These are phyloP conservation scores for Athalia circularis DNA, from an alignment of 2,888 invertebrate species.

Conservation along the genomic window DNA sequence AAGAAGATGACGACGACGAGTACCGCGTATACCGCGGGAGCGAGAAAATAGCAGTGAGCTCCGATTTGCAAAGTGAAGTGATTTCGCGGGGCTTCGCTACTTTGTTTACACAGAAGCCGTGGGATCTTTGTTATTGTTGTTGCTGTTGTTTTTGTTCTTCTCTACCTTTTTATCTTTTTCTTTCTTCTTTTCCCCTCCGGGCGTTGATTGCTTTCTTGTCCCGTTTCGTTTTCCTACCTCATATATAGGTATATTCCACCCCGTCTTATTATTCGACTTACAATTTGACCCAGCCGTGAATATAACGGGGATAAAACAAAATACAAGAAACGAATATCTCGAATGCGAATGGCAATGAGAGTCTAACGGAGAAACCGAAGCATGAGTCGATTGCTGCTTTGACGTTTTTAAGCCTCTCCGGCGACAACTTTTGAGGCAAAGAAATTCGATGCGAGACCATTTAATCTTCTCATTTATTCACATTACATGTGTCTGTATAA, in stretches of 20 bases:
- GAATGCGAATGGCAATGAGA: slow-evolving; percentile 3
- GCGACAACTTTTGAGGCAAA: background rate
- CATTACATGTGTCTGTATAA: no score
- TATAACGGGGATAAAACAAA: slow-evolving; percentile 4
- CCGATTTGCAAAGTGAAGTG: slow-evolving; percentile 26
- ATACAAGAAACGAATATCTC: background rate
- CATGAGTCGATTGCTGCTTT: slow-evolving; percentile 9
- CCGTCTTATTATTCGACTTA: background rate
- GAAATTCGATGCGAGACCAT: no score
- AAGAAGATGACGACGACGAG: background rate
- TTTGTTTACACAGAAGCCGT: slow-evolving; percentile 29
- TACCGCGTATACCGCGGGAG: no score
- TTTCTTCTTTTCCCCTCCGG: background rate
- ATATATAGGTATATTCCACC: background rate
- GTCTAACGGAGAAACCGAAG: slow-evolving; percentile 30
- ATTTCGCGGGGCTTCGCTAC: slow-evolving; percentile 32
- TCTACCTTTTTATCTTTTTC: background rate
- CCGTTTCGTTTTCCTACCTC: slow-evolving; percentile 21
- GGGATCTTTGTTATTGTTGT: slow-evolving; percentile 3
- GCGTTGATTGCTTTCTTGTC: slow-evolving; percentile 43
- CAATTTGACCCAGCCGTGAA: slow-evolving; percentile 7
- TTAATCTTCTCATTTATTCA: background rate
- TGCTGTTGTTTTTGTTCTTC: background rate
- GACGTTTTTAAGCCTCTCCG: slow-evolving; percentile 17
- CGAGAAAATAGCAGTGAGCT: background rate